Percentiles rank a stretch among this genome's conserved stretches.
These are phyloP conservation scores for Agonopterix arenella DNA, from an alignment of 2,888 invertebrate species.

Conservation along the genomic window DNA sequence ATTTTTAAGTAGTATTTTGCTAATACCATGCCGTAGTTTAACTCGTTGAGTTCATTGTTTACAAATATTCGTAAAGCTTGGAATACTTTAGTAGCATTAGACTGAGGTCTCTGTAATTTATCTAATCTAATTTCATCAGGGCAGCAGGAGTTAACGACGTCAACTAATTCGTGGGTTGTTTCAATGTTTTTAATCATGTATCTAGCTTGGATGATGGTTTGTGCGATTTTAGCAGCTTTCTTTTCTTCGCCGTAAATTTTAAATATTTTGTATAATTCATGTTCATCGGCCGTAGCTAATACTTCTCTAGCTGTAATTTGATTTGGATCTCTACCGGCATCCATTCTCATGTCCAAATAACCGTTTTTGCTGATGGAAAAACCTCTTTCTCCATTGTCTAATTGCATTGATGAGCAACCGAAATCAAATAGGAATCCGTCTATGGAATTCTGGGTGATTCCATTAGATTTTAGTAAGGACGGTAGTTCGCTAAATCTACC, in stretches of 20 bases:
- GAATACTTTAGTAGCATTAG: conserved; percentile 94
- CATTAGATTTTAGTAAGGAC: conserved; percentile 74
- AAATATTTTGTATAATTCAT: conserved; percentile 88
- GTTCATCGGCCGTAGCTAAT: conserved; percentile 86
- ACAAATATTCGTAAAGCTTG: conserved; percentile 96
- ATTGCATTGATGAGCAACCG: conserved; percentile 97
- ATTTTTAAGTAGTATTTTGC: conserved; percentile 86
- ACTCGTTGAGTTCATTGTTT: conserved; percentile 96
- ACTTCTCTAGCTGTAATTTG: conserved; percentile 92
- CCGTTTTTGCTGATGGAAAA: conserved; percentile 92
- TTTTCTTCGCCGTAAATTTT: conserved; percentile 96
- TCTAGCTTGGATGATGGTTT: conserved; percentile 90
- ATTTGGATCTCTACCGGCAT: conserved; percentile 81
- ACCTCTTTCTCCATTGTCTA: conserved; percentile 88
- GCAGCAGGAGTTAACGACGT: conserved; percentile 81
- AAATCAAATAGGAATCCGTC: conserved; percentile 95
- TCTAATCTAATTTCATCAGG: conserved; percentile 79
- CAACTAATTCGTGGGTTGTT: conserved; percentile 89
- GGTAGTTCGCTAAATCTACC: conserved; percentile 94
- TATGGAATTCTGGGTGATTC: conserved; percentile 80
- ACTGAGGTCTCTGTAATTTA: conserved; percentile 84
- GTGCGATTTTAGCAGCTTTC: conserved; percentile 89
- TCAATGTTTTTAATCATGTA: conserved; percentile 84
- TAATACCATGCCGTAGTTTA: conserved; percentile 90
- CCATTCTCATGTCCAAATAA: conserved; percentile 97